phyloP scores from a whole-genome alignment of 2,888 invertebrate genomes.

The Fragum sueziense region DNA sequence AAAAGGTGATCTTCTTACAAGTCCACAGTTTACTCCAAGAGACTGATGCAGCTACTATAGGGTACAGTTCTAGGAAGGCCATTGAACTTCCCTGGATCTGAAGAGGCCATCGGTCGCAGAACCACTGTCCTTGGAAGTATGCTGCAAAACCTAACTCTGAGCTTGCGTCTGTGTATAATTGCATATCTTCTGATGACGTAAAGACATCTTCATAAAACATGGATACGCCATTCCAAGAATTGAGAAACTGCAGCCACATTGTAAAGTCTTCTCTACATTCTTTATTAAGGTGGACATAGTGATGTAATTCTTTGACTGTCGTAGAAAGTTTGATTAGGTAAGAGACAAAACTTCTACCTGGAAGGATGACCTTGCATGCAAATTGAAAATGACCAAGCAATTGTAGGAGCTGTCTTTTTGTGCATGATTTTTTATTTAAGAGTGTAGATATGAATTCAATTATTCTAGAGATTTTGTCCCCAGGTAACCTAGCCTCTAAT shows the following conservation, averaged over 20 bases:
- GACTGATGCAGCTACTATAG: too few relatives aligned
- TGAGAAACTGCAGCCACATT: constrained; percentile 45
- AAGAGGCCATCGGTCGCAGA: too few relatives aligned
- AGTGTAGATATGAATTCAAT: neutral
- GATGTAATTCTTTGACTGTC: constrained; percentile 28
- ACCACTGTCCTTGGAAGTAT: too few relatives aligned
- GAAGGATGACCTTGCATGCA: constrained; percentile 28
- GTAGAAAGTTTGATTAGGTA: constrained; percentile 32
- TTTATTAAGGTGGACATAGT: constrained; percentile 30
- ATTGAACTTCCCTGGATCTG: too few relatives aligned
- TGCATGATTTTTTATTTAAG: neutral
- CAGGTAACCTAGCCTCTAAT: constrained; percentile 39
- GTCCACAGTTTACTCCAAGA: too few relatives aligned
- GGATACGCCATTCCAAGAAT: constrained; percentile 48
- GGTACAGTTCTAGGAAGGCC: too few relatives aligned
- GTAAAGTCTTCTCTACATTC: constrained; percentile 31
- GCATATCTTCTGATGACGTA: constrained; percentile 31
- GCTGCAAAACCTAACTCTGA: constrained; percentile 18
- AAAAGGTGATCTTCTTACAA: too few relatives aligned
- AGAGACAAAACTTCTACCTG: constrained; percentile 40
- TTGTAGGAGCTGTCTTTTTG: constrained; percentile 33
- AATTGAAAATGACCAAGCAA: constrained; percentile 36
- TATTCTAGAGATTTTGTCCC: constrained; percentile 26
- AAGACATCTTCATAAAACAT: constrained; percentile 43
- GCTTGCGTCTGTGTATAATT: constrained; percentile 39